These are phyloP conservation scores for Matsumurasca onukii DNA, from an alignment of 1,140 invertebrate genomes.

Conservation along the genomic window DNA sequence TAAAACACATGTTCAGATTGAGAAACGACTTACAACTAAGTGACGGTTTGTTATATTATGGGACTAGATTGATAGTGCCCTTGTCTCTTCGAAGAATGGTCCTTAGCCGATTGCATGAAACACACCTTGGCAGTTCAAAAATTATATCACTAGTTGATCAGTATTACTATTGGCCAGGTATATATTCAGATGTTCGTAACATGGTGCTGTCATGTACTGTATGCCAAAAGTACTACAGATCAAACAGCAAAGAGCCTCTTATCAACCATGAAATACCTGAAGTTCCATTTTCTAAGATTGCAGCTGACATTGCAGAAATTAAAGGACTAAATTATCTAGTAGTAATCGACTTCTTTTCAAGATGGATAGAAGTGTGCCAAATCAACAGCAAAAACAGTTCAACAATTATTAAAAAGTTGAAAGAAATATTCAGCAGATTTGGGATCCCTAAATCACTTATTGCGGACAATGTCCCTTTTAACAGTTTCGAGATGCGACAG, in stretches of 20 bases:
- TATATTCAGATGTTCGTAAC: not conserved
- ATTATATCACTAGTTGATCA: not conserved
- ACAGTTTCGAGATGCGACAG: too few species aligned
- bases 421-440: not conserved
- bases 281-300: constrained; percentile 6
- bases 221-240: not conserved
- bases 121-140: not conserved
- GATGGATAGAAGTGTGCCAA: constrained; percentile 49
- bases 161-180: not conserved
- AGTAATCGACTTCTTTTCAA: constrained; percentile 47
- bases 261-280: constrained; percentile 12
- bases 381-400: constrained; percentile 46
- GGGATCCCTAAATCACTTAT: constrained; percentile 44
- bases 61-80: not conserved
- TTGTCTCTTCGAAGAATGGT: not conserved
- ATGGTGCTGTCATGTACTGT: not conserved
- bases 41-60: not conserved
- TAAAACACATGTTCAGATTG: constrained; percentile 1
- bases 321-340: constrained; percentile 12
- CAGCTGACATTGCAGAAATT: constrained; percentile 17
- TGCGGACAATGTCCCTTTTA: too few species aligned
- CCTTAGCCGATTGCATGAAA: not conserved
- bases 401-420: not conserved
- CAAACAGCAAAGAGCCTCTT: not conserved
- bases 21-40: not conserved